Conservation (phyloP, 2,888 invertebrate species). For the Eupithecia insigniata region DNA sequence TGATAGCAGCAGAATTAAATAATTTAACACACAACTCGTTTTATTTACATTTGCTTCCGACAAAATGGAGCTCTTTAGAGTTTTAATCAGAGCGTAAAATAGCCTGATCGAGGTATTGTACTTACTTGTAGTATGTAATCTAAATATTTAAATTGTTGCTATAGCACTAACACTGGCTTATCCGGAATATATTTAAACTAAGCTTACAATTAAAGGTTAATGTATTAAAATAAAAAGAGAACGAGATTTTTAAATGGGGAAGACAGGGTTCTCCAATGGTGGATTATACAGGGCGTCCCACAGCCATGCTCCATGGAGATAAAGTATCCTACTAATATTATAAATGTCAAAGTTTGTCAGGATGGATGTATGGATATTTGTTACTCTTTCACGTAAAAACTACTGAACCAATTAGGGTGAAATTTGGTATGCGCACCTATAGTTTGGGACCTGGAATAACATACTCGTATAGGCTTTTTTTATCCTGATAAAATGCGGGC, state of each 20-base stretch:
- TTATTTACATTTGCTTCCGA: slow-evolving; percentile 28
- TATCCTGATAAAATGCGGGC: too few species aligned
- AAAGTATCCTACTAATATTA: too few species aligned
- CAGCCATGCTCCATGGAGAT: too few species aligned
- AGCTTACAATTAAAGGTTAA: not conserved
- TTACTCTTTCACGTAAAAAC: too few species aligned
- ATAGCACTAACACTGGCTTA: not conserved
- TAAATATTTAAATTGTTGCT: slow-evolving; percentile 12
- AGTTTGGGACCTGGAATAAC: too few species aligned
- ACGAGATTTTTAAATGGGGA: not conserved
- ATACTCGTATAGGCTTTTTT: too few species aligned
- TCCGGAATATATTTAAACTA: not conserved
- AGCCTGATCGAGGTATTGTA: slow-evolving; percentile 15
- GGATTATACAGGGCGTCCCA: too few species aligned
- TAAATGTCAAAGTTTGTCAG: too few species aligned
- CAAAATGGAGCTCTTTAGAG: slow-evolving; percentile 32
- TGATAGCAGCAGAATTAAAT: not conserved
- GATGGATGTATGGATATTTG: too few species aligned
- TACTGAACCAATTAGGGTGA: too few species aligned
- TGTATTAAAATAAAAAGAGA: not conserved
- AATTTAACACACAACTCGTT: slow-evolving; percentile 8
- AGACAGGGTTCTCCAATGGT: too few species aligned
- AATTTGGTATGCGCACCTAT: too few species aligned
- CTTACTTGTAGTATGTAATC: slow-evolving; percentile 17
- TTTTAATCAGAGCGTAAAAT: slow-evolving; percentile 36